A percentile compares a stretch with the other conserved stretches of the same genome.
phyloP scores from a whole-genome alignment of 1,140 invertebrate genomes.

The Musca domestica region DNA sequence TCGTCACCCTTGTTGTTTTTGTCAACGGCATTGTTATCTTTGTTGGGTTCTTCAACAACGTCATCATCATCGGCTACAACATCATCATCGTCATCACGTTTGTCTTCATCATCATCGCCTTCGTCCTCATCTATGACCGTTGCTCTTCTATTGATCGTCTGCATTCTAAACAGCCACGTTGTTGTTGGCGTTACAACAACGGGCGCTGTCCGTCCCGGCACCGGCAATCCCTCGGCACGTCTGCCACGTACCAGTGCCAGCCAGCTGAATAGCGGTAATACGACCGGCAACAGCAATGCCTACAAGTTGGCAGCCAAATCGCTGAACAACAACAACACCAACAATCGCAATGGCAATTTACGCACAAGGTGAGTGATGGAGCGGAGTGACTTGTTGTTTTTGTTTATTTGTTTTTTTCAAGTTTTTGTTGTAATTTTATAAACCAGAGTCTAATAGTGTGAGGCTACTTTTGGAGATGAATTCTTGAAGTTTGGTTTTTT shows the following conservation, averaged over 20 bases:
- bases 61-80: neutral
- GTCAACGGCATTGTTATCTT: neutral
- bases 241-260: slow-evolving; percentile 36
- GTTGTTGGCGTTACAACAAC: slow-evolving; percentile 13
- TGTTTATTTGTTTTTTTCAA: neutral
- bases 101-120: slow-evolving; percentile 1
- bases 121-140: slow-evolving; percentile 6
- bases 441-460: too few relatives aligned
- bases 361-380: slow-evolving; percentile 32
- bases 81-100: neutral
- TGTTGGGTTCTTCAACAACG: neutral
- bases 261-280: slow-evolving; percentile 32
- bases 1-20: neutral
- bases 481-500: too few relatives aligned
- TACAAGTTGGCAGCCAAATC: slow-evolving; percentile 28
- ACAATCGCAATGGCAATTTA: slow-evolving; percentile 32
- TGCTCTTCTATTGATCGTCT: slow-evolving; percentile 24
- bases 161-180: slow-evolving; percentile 12
- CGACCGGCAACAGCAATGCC: slow-evolving; percentile 22
- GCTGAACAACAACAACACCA: slow-evolving; percentile 24
- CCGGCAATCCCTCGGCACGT: slow-evolving; percentile 31
- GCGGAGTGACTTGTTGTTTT: neutral
- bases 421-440: neutral
- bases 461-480: too few relatives aligned
- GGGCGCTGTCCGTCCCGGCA: slow-evolving; percentile 29